These are phyloP conservation scores for Caenorhabditis becei DNA, from an alignment of 2,888 invertebrate species.

Conservation along the genomic window DNA sequence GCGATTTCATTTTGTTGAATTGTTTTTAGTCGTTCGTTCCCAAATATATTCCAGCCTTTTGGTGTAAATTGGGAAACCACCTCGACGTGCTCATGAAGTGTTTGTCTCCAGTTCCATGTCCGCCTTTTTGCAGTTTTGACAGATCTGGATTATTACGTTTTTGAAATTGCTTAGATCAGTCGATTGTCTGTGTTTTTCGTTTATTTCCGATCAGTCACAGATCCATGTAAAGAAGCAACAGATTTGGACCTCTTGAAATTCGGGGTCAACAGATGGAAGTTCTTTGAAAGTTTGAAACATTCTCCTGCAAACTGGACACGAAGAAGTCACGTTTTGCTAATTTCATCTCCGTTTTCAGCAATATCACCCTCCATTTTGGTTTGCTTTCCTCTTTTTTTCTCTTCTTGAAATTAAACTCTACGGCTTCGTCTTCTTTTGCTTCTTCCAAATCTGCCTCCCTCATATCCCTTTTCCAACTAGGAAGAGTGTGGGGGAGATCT, in stretches of 20 bases:
- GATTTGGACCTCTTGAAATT: neutral
- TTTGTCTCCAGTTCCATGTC: neutral
- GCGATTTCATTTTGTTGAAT: constrained; percentile 31
- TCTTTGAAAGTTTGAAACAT: constrained; percentile 6
- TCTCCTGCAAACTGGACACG: constrained; percentile 15
- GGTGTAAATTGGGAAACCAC: constrained; percentile 19
- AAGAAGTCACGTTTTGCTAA: constrained; percentile 31
- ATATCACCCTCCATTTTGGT: constrained; percentile 43
- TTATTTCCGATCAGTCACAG: too few relatives aligned
- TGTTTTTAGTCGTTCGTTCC: constrained; percentile 31
- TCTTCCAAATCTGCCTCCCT: constrained; percentile 44
- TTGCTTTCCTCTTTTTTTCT: constrained; percentile 28
- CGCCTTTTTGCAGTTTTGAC: neutral
- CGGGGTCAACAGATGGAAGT: neutral
- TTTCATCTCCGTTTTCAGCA: constrained; percentile 30
- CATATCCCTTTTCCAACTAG: constrained; percentile 26
- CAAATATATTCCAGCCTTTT: neutral
- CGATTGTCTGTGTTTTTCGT: neutral
- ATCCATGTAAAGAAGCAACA: neutral
- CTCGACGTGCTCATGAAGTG: constrained; percentile 15
- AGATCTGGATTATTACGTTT: constrained; percentile 1
- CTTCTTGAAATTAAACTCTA: constrained; percentile 50
- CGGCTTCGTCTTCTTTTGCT: constrained; percentile 42
- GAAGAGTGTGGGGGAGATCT: constrained; percentile 4
- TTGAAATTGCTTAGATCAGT: neutral